Percentiles rank a stretch among this genome's conserved stretches.
phyloP scores from a whole-genome alignment of 2,888 invertebrate genomes.

The Drosophila putrida region DNA sequence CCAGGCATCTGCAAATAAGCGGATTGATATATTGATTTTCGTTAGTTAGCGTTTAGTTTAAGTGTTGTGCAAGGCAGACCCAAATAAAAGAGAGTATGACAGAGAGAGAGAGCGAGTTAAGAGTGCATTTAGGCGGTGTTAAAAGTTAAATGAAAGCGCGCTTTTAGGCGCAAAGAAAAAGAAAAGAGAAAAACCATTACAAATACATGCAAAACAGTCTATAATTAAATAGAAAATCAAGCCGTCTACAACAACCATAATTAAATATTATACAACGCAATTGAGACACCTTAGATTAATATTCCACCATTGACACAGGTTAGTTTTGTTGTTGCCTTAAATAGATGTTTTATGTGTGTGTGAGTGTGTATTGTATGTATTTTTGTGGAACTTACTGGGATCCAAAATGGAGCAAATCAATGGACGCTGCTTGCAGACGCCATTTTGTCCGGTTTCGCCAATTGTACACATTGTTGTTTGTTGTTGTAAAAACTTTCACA shows the following conservation, averaged over 20 bases:
- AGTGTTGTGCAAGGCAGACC: constrained; percentile 52
- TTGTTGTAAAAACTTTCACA: constrained; percentile 31
- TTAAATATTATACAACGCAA: constrained; percentile 36
- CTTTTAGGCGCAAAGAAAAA: constrained; percentile 20
- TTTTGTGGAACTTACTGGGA: constrained; percentile 83
- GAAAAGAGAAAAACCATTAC: background rate
- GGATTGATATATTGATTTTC: constrained; percentile 82
- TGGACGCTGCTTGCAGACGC: constrained; percentile 84
- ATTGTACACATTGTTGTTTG: constrained; percentile 54
- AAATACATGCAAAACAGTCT: constrained; percentile 15
- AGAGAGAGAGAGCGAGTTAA: constrained; percentile 2
- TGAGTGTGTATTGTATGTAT: constrained; percentile 13
- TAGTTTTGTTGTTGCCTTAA: constrained; percentile 61
- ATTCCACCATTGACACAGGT: constrained; percentile 62
- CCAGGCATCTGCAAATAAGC: constrained; percentile 93
- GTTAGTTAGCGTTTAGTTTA: constrained; percentile 76
- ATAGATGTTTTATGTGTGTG: constrained; percentile 12
- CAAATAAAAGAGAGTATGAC: constrained; percentile 2
- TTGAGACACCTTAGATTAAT: background rate
- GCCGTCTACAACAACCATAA: background rate
- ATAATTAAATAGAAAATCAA: background rate
- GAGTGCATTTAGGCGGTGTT: constrained; percentile 53
- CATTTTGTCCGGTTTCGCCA: constrained; percentile 83
- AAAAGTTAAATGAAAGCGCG: constrained; percentile 21
- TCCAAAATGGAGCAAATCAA: constrained; percentile 84